These are phyloP conservation scores for Drosophila mimetica DNA, from an alignment of 2,888 invertebrate species.

Conservation along the genomic window DNA sequence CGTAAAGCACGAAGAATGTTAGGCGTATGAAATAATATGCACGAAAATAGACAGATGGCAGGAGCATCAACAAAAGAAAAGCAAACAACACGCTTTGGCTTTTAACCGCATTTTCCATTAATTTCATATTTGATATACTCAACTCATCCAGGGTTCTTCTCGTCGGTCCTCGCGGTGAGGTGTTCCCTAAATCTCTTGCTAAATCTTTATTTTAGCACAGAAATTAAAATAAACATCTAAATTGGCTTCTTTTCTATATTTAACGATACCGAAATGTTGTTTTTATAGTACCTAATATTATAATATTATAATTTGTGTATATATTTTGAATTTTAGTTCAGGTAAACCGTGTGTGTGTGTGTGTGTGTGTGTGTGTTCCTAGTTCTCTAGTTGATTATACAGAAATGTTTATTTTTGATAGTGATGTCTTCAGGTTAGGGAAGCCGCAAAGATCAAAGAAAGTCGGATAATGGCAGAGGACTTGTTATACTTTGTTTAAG, in stretches of 20 bases:
- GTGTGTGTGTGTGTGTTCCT: neutral
- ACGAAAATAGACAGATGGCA: conserved; percentile 64
- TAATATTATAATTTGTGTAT: neutral
- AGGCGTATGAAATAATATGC: conserved; percentile 68
- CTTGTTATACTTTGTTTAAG: conserved; percentile 21
- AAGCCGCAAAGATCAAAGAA: conserved; percentile 23
- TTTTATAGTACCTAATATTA: neutral
- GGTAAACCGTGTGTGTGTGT: neutral
- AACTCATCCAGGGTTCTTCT: conserved; percentile 7
- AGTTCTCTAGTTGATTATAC: conserved; percentile 6
- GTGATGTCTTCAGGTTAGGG: conserved; percentile 15
- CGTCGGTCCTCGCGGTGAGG: neutral
- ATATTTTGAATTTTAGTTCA: conserved; percentile 1
- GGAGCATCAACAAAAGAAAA: conserved; percentile 31
- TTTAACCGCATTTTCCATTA: conserved; percentile 46
- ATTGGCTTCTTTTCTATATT: conserved; percentile 10
- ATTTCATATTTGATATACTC: conserved; percentile 17
- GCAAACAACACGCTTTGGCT: conserved; percentile 29
- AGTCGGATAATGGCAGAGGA: conserved; percentile 34
- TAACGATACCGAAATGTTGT: conserved; percentile 3
- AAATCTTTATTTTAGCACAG: neutral
- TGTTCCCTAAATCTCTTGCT: conserved; percentile 2
- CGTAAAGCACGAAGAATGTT: conserved; percentile 31
- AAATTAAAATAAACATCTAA: conserved; percentile 15
- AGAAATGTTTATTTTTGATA: conserved; percentile 26